These are phyloP conservation scores for Silurus lanzhouensis DNA, from an alignment of 2,797 vertebrate genomes.

Conservation along the genomic window DNA sequence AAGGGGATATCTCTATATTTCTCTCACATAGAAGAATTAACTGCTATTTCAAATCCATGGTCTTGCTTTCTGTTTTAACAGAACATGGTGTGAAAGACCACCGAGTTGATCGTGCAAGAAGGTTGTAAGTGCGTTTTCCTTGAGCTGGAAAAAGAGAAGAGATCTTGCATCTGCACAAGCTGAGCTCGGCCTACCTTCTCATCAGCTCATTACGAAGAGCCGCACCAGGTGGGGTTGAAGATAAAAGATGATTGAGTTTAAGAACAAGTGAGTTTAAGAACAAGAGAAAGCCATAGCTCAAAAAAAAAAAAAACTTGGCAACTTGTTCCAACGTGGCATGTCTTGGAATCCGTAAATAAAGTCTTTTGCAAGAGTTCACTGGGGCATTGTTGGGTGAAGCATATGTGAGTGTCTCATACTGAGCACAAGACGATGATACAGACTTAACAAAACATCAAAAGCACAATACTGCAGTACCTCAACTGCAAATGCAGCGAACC, in stretches of 20 bases:
- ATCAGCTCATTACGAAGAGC: conserved; percentile 22
- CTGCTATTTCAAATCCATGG: neutral
- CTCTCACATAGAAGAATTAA: neutral
- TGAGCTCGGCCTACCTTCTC: conserved; percentile 22
- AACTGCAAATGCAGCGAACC: conserved; percentile 14
- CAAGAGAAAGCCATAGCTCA: conserved; percentile 20
- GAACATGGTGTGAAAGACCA: conserved; percentile 26
- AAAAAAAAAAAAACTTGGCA: neutral
- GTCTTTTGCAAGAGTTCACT: neutral
- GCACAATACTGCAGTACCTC: neutral
- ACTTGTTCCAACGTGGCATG: neutral
- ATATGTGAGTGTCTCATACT: neutral
- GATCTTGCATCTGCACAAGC: conserved; percentile 4
- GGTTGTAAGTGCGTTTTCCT: conserved; percentile 5
- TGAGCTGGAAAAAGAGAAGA: neutral
- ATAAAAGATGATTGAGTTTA: conserved; percentile 21
- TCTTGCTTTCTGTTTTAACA: neutral
- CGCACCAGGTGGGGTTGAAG: conserved; percentile 6
- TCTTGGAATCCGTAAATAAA: conserved; percentile 3
- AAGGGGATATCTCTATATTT: neutral
- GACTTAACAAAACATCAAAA: conserved; percentile 26
- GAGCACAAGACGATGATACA: neutral
- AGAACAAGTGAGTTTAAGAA: neutral
- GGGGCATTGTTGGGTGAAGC: conserved; percentile 14
- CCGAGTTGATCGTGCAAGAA: conserved; percentile 16